These are phyloP conservation scores for Lithophane leautieri DNA, from an alignment of 2,888 invertebrate species.

Conservation along the genomic window DNA sequence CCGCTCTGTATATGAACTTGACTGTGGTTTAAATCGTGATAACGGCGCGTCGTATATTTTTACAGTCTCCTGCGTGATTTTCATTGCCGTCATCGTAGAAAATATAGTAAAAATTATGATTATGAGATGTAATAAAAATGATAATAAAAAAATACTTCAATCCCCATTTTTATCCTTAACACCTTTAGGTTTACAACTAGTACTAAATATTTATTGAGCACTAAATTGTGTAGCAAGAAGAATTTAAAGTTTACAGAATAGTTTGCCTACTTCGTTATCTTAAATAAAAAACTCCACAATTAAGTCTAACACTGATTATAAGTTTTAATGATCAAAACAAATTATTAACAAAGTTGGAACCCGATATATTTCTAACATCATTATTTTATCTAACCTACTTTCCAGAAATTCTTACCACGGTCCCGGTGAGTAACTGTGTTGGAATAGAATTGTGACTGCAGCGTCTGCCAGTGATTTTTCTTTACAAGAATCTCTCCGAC, in stretches of 20 bases:
- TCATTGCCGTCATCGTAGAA: constrained; percentile 14
- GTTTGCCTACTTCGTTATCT: constrained; percentile 4
- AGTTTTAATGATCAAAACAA: constrained; percentile 51
- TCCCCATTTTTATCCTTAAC: neutral
- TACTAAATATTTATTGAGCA: constrained; percentile 17
- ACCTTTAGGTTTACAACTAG: constrained; percentile 8
- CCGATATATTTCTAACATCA: constrained; percentile 29
- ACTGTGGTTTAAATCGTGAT: constrained; percentile 43
- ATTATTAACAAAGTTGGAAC: constrained; percentile 16
- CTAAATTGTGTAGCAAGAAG: neutral
- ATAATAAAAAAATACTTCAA: constrained; percentile 23
- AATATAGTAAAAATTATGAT: constrained; percentile 18
- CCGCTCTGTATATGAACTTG: constrained; percentile 35
- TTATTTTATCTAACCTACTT: constrained; percentile 41
- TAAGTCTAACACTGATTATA: constrained; percentile 30
- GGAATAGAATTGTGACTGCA: constrained; percentile 49
- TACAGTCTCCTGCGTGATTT: constrained; percentile 25
- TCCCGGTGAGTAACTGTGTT: constrained; percentile 33
- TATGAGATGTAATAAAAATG: constrained; percentile 25
- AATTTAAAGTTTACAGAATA: constrained; percentile 12
- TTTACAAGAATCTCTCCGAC: constrained; percentile 65
- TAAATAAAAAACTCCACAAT: constrained; percentile 29
- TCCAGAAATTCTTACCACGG: constrained; percentile 20
- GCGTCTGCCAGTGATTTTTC: constrained; percentile 64
- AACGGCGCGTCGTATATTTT: constrained; percentile 33